These are phyloP conservation scores for Paracentrotus lividus DNA, from an alignment of 53 echinoderm and acorn worm species.

Conservation along the genomic window DNA sequence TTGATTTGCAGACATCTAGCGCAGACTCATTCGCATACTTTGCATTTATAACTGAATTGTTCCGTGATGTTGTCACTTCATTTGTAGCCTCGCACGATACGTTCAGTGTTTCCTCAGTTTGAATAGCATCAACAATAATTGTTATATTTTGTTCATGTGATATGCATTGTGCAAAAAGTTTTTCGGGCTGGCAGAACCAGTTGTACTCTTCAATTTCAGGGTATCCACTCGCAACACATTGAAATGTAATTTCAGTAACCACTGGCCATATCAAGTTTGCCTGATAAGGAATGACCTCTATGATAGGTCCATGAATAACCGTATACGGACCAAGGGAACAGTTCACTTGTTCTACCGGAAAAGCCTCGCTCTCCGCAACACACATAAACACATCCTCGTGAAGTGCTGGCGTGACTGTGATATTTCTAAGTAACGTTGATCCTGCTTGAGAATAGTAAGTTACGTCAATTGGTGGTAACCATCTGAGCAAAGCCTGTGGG, in stretches of 20 bases:
- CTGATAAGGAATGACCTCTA: not conserved
- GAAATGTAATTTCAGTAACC: not conserved
- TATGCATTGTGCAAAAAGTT: not conserved
- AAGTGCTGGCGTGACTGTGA: not conserved
- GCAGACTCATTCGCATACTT: not conserved
- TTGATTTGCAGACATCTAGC: not conserved
- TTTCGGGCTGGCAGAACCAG: conserved; percentile 24
- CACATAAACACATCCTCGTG: not conserved
- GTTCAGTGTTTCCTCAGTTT: not conserved
- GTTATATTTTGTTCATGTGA: not conserved
- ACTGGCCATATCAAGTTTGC: not conserved
- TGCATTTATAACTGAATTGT: not conserved
- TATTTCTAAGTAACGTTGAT: not conserved
- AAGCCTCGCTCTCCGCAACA: not conserved
- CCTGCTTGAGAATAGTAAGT: not conserved
- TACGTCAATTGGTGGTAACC: not conserved
- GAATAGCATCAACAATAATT: not conserved
- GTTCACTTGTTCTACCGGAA: not conserved
- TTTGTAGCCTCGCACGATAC: conserved; percentile 4
- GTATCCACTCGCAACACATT: not conserved
- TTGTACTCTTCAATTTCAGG: not conserved
- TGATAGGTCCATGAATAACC: not conserved
- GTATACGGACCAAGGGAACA: conserved; percentile 19
- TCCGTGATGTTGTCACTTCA: not conserved
- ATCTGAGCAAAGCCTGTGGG: not conserved